Conservation (phyloP, 2,797 vertebrate species). For the Periparus ater region DNA sequence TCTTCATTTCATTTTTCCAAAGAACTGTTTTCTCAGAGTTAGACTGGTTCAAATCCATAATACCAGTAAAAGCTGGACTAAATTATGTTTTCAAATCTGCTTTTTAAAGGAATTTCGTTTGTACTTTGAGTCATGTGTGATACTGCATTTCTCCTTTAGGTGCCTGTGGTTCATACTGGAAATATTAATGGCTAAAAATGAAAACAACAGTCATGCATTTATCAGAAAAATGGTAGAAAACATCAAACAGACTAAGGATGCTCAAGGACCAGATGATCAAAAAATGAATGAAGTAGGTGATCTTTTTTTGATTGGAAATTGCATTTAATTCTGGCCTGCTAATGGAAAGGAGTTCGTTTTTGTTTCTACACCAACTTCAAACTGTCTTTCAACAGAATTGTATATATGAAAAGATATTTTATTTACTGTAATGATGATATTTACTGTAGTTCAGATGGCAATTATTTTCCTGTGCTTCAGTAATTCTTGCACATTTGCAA, state of each 20-base stretch:
- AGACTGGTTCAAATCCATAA: neutral
- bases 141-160: slow-evolving; percentile 70
- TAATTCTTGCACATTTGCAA: neutral
- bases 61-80: neutral
- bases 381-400: neutral
- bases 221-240: slow-evolving; percentile 99
- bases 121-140: neutral
- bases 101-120: neutral
- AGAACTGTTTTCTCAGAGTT: neutral
- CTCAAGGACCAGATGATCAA: slow-evolving; percentile 87
- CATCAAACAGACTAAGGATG: slow-evolving; percentile 98
- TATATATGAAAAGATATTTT: neutral
- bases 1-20: neutral
- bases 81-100: neutral
- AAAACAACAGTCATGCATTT: slow-evolving; percentile 98
- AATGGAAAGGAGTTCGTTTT: neutral
- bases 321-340: neutral
- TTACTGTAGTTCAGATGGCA: slow-evolving; percentile 31
- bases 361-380: neutral
- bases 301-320: neutral
- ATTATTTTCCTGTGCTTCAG: neutral
- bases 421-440: neutral
- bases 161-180: slow-evolving; percentile 98
- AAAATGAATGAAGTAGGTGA: slow-evolving; percentile 94
- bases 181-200: slow-evolving; percentile 98